Percentiles rank a stretch among this genome's conserved stretches.
Conservation (phyloP, 2,888 invertebrate species). For the Phengaris alcon region DNA sequence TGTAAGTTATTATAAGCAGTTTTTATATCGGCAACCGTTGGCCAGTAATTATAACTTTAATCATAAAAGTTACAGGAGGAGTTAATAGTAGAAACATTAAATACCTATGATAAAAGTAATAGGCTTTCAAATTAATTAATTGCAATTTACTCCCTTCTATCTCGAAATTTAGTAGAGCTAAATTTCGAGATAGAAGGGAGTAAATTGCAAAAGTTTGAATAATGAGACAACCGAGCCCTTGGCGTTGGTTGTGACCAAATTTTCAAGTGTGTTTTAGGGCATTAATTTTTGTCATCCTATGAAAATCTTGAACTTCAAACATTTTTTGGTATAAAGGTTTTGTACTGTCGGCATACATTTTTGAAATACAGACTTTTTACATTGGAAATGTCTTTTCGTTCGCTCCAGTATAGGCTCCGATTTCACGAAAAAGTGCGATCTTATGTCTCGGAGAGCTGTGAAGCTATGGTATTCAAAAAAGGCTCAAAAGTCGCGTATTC, state of each 20-base stretch:
- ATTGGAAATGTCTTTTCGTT: too few species aligned
- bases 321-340: neutral
- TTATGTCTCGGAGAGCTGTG: too few species aligned
- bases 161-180: too few species aligned
- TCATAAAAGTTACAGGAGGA: neutral
- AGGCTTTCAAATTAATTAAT: slow-evolving; percentile 12
- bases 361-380: too few species aligned
- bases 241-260: slow-evolving; percentile 4
- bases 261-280: neutral
- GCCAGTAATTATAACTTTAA: slow-evolving; percentile 3
- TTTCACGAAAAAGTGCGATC: too few species aligned
- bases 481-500: too few species aligned
- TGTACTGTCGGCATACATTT: neutral
- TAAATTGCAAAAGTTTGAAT: slow-evolving; percentile 23
- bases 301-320: neutral
- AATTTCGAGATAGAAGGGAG: slow-evolving; percentile 19
- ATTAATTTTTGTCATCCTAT: neutral
- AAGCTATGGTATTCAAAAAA: too few species aligned
- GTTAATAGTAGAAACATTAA: slow-evolving; percentile 22
- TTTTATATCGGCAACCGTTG: neutral
- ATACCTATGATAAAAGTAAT: slow-evolving; percentile 19
- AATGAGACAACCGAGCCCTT: neutral
- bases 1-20: neutral
- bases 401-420: too few species aligned
- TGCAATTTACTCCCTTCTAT: too few species aligned